These are phyloP conservation scores for Aurelia sp. DNA, from an alignment of 30 jellyfish, hydroid and myxozoan species.

Conservation along the genomic window DNA sequence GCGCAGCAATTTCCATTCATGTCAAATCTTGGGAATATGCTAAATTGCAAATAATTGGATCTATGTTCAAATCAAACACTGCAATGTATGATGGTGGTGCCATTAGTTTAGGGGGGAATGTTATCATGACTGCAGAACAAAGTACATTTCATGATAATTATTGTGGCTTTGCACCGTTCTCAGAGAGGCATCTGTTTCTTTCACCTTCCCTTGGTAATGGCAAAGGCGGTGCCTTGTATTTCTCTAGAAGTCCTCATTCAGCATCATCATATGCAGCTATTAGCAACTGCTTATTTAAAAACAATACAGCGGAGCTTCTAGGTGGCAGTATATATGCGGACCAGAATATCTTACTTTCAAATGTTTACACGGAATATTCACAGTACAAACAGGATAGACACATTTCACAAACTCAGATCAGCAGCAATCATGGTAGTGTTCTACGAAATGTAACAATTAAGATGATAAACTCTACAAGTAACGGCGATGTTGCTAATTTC, in stretches of 20 bases:
- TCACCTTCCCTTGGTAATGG: neutral
- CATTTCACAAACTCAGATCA: neutral
- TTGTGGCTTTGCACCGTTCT: neutral
- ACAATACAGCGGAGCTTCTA: neutral
- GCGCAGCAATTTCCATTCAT: neutral
- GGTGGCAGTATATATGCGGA: neutral
- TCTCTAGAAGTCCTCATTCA: too few relatives aligned
- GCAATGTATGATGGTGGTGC: neutral
- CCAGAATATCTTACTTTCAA: neutral
- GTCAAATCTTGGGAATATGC: neutral
- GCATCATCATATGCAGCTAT: neutral
- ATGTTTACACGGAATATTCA: neutral
- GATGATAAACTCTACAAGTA: neutral
- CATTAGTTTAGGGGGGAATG: neutral
- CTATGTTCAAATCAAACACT: neutral
- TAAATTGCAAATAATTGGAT: neutral
- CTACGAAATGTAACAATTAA: neutral
- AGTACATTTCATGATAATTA: neutral
- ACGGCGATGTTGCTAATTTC: neutral
- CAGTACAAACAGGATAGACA: neutral
- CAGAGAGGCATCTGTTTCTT: neutral
- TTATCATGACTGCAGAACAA: neutral
- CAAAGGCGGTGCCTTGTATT: neutral
- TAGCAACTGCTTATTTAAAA: neutral
- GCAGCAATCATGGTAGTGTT: neutral